These are phyloP conservation scores for Notechis scutatus DNA, from an alignment of 2,113 vertebrate species.

Conservation along the genomic window DNA sequence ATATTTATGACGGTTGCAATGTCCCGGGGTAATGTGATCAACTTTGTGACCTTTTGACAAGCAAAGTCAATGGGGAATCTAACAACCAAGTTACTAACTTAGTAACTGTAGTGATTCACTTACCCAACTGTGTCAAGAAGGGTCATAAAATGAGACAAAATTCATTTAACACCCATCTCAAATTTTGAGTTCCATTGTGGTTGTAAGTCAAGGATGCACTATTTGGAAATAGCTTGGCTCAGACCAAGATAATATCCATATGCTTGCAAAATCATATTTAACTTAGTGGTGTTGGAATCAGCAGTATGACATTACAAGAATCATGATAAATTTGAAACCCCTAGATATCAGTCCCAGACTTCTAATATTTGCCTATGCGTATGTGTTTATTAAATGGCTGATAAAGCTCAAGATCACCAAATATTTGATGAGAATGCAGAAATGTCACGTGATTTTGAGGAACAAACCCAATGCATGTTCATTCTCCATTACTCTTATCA, in stretches of 20 bases:
- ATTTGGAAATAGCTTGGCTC: background rate
- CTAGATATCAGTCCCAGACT: background rate
- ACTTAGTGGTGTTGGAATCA: background rate
- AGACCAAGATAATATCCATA: background rate
- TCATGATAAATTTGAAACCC: background rate
- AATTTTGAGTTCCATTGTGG: too few species aligned
- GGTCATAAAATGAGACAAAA: too few species aligned
- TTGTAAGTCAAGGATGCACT: too few species aligned
- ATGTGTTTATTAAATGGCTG: background rate
- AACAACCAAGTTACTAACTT: too few species aligned
- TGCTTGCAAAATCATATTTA: background rate
- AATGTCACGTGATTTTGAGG: background rate
- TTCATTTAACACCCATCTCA: too few species aligned
- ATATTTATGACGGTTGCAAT: too few species aligned
- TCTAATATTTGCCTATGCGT: background rate
- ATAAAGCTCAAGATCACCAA: background rate
- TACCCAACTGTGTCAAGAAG: too few species aligned
- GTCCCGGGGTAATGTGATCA: too few species aligned
- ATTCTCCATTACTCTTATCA: too few species aligned
- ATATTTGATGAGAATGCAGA: background rate
- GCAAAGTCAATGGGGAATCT: too few species aligned
- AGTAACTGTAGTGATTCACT: too few species aligned
- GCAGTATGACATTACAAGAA: background rate
- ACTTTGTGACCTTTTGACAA: too few species aligned
- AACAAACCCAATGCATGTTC: background rate